These are phyloP conservation scores for Meloidogyne hapla DNA, from an alignment of 1,140 invertebrate genomes.

Conservation along the genomic window DNA sequence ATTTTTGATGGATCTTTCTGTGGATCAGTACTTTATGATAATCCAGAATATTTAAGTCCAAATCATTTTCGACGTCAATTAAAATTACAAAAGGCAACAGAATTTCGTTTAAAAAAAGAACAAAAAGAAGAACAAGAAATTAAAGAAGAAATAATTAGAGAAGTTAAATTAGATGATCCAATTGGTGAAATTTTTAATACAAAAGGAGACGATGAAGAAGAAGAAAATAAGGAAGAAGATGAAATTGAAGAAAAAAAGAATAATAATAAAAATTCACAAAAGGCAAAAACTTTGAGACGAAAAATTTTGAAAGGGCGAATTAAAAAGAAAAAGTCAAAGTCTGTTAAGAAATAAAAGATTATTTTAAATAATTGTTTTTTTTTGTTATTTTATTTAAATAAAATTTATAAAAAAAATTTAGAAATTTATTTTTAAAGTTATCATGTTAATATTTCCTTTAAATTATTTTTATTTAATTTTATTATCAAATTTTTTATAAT, in stretches of 20 bases:
- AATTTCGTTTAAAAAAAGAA: slow-evolving; percentile 21
- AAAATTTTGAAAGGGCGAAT: slow-evolving; percentile 21
- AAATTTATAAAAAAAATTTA: not conserved
- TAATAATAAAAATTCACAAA: not conserved
- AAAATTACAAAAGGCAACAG: slow-evolving; percentile 37
- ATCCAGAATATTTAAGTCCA: slow-evolving; percentile 86
- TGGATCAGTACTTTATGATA: slow-evolving; percentile 86
- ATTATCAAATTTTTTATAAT: no score
- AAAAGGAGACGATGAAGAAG: slow-evolving; percentile 20
- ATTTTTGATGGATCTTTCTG: slow-evolving; percentile 91
- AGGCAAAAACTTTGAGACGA: slow-evolving; percentile 11
- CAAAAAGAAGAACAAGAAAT: slow-evolving; percentile 37
- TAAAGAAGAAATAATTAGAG: slow-evolving; percentile 37
- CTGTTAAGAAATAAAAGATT: not conserved
- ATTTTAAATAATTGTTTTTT: not conserved
- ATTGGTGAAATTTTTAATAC: slow-evolving; percentile 45
- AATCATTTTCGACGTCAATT: slow-evolving; percentile 65
- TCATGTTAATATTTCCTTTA: no score
- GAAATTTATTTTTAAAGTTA: no score
- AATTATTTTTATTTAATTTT: no score
- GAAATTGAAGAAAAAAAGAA: not conserved
- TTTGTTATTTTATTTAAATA: not conserved
- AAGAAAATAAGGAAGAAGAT: not conserved
- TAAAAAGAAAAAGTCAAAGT: not conserved
- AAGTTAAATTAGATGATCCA: slow-evolving; percentile 33